A percentile compares a stretch with the other conserved stretches of the same genome.
phyloP scores from a whole-genome alignment of 30 jellyfish, hydroid and myxozoan genomes.

The Turritopsis dohrnii region DNA sequence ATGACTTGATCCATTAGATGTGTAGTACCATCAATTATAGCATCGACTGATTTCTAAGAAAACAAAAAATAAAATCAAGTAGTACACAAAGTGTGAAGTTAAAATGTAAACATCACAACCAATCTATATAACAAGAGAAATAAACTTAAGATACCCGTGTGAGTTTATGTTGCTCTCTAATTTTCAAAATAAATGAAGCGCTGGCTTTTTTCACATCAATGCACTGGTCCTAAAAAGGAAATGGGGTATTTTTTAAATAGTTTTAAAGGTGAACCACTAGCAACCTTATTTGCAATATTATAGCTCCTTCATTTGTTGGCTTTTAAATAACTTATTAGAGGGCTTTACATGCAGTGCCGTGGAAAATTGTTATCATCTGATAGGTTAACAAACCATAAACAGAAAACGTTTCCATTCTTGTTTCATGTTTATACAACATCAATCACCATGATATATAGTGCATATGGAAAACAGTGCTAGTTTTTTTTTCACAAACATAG shows the following conservation, averaged over 20 bases:
- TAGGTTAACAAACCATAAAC: background rate
- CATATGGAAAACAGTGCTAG: background rate
- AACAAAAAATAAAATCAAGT: constrained; percentile 1
- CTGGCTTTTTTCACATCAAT: constrained; percentile 11
- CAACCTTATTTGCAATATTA: background rate
- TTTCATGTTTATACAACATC: background rate
- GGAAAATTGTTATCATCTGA: background rate
- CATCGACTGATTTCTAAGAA: constrained; percentile 9
- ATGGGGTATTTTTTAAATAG: background rate
- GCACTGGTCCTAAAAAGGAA: background rate
- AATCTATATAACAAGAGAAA: background rate
- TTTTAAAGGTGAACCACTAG: background rate
- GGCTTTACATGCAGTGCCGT: background rate
- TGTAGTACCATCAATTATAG: constrained; percentile 3
- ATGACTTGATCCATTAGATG: constrained; percentile 20
- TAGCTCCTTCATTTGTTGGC: background rate
- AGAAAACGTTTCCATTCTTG: background rate
- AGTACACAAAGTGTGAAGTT: background rate
- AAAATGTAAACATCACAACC: constrained; percentile 2
- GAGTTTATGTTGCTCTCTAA: constrained; percentile 17
- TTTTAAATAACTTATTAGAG: background rate
- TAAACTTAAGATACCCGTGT: constrained; percentile 19
- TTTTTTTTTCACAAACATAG: background rate
- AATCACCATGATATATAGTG: background rate
- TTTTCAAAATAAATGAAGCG: constrained; percentile 24